Base-by-base conservation (phyloP, 1,140 invertebrate species). In the Drosophila yakuba region DNA sequence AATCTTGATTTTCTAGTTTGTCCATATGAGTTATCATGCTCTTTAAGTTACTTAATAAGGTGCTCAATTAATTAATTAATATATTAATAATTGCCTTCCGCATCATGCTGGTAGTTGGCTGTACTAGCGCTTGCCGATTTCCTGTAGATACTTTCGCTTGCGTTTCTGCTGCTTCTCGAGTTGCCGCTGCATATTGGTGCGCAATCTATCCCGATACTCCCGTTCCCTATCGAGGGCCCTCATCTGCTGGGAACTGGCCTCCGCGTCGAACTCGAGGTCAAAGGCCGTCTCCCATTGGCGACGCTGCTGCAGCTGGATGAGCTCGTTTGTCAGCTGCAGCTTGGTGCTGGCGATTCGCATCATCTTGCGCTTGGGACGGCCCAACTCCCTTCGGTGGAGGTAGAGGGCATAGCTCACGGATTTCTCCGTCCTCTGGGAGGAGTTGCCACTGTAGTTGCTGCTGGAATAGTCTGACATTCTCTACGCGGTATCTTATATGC, bases 391-490 rank as follows among this genome's bases (percentile, higher is more conserved):
- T 10, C 73, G 61, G 56, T 88, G 80, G 64, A 80, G 44, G 45
- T 67, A 88, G 36, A 88, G 55, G 23, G 83, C 83, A 77, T 88
- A 86, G 72, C 66, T 79, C 35, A 85, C 39, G 36, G 78, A 52
- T n/a, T 57, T 35, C 48, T 28, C 39, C 10, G 12, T 17, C 44
- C 43, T 20, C 45, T 20, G 23, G 28, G 64, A 28, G 36, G 64
- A 66, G 44, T 69, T 52, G 35, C 8, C 59, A n/a, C 52, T n/a
- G 35, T 17, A 45, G 17, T 43, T 6, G 39, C 17, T 56, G 75
- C 72, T 35, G 3, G 56, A 15, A 54, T 6, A 38, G 36, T 64
- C 28, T 36, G 72, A 64, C 78, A 76, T 72, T 43, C 74, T 35
- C 20, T 7, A 2, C 28, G 36, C 2, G 28, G 28, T 32, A 0